These are phyloP conservation scores for Muraenolepis orangiensis DNA, from an alignment of 2,797 vertebrate genomes.

Conservation along the genomic window DNA sequence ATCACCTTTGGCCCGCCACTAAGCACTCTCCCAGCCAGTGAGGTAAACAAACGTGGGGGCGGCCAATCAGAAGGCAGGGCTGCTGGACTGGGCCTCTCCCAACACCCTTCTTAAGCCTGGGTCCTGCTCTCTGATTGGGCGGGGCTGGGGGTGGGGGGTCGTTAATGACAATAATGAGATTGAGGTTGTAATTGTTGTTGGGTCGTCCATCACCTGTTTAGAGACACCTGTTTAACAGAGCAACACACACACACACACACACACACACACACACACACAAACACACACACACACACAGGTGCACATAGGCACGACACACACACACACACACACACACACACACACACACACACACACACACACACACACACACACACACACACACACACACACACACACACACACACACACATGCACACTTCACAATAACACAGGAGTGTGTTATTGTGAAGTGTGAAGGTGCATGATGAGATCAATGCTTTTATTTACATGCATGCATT, in stretches of 20 bases:
- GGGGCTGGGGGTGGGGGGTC: background rate
- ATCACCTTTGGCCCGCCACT: conserved; percentile 1
- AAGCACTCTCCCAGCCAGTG: background rate
- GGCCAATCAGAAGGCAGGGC: background rate
- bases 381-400: conserved; percentile 7
- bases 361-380: conserved; percentile 6
- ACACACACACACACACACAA: conserved; percentile 2
- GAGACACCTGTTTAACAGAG: conserved; percentile 32
- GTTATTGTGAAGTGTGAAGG: too few relatives aligned
- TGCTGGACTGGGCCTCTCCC: too few relatives aligned
- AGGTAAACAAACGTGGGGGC: background rate
- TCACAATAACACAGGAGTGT: background rate
- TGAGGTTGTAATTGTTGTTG: conserved; percentile 1
- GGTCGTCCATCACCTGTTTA: conserved; percentile 48
- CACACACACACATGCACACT: background rate
- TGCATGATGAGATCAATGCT: too few relatives aligned
- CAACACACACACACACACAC: conserved; percentile 1
- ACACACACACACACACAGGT: conserved; percentile 8
- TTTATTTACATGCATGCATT: too few relatives aligned
- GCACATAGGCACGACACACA: too few relatives aligned
- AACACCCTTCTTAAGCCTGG: background rate
- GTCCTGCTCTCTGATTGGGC: background rate
- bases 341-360: background rate
- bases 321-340: conserved; percentile 11
- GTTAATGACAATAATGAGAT: background rate